These are phyloP conservation scores for Coregonus ussuriensis DNA, from an alignment of 2,797 vertebrate genomes.

Conservation along the genomic window DNA sequence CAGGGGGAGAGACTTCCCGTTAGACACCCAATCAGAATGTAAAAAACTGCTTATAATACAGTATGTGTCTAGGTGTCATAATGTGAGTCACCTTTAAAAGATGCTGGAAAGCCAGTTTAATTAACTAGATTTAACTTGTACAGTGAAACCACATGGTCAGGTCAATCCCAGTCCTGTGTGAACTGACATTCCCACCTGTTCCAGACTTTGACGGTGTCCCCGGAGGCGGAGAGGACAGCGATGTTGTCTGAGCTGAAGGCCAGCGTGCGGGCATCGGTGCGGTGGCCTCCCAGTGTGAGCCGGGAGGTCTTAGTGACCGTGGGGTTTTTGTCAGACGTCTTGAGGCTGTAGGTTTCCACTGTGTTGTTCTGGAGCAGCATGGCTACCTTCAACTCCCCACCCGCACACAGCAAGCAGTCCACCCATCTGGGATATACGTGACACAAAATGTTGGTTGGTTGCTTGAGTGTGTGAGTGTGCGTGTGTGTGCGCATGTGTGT, in stretches of 20 bases:
- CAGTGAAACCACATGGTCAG: no score
- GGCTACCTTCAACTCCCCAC: conserved; percentile 88
- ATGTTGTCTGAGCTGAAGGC: conserved; percentile 97
- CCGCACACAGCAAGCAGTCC: conserved; percentile 80
- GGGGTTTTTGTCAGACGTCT: conserved; percentile 58
- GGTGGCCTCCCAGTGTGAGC: conserved; percentile 88
- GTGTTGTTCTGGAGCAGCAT: conserved; percentile 94
- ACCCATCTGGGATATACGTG: conserved; percentile 77
- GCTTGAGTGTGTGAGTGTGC: background rate
- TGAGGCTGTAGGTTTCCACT: conserved; percentile 84
- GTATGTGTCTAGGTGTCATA: no score
- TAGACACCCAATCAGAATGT: conserved; percentile 7
- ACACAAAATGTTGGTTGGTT: background rate
- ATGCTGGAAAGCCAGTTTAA: no score
- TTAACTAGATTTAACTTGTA: no score
- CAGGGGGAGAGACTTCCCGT: conserved; percentile 21
- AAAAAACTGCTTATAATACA: background rate
- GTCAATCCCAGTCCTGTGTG: no score
- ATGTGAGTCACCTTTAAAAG: background rate
- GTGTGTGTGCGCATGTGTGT: background rate
- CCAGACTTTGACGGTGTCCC: conserved; percentile 94
- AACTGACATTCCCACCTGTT: conserved; percentile 83
- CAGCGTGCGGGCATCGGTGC: conserved; percentile 89
- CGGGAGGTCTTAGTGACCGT: conserved; percentile 76
- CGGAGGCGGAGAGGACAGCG: conserved; percentile 90